Base-by-base conservation (phyloP, 2,888 invertebrate species). In the Coenonympha glycerion region DNA sequence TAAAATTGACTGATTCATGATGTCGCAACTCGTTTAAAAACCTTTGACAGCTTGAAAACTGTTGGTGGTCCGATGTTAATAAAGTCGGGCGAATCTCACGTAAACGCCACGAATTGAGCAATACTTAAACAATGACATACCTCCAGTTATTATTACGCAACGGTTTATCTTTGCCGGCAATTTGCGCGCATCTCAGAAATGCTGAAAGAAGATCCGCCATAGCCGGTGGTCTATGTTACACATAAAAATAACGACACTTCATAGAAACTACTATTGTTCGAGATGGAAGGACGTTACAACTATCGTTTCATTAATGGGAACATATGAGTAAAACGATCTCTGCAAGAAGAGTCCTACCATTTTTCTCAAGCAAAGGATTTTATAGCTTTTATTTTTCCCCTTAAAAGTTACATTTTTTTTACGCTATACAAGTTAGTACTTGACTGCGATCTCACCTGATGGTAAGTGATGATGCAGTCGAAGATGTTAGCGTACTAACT, bases 221-320 rank as follows among this genome's bases (percentile, higher is more conserved):
- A 24, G 22, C 30, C 49, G 58, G 58, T 53, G 58, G 58, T 59
- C 58, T 52, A 50, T 47, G 46, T 36, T 31, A 31, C 22, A 11
- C n/a, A 15, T 33, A 47, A 37, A 33, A 42, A 47, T 31, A 6
- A 3, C 13, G 37, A 22, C 11, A 45, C 22, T 57, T 58, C 53
- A 44, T 28, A 53, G 56, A 49, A 52, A 44, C 13, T 19, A 21
- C 18, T 28, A 18, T 3, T 30, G 28, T 30, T 30, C 28, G 13
- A 11, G 28, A 11, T 13, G 11, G 24, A 9, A 6, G 24, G 4
- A 26, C 6, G 34, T 19, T 9, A 22, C 22, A 15, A 18, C 33
- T 3, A 16, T 16, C 33, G 16, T 33, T 18, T 18, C 33, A 33
- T n/a, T n/a, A n/a, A n/a, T n/a, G n/a, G n/a, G n/a, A n/a, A n/a